Evolutionary conservation across 2,113 vertebrate genomes (phyloP), one percentile per base, ranked within the genome.

Genomic region (Oryzias celebensis): DNA sequence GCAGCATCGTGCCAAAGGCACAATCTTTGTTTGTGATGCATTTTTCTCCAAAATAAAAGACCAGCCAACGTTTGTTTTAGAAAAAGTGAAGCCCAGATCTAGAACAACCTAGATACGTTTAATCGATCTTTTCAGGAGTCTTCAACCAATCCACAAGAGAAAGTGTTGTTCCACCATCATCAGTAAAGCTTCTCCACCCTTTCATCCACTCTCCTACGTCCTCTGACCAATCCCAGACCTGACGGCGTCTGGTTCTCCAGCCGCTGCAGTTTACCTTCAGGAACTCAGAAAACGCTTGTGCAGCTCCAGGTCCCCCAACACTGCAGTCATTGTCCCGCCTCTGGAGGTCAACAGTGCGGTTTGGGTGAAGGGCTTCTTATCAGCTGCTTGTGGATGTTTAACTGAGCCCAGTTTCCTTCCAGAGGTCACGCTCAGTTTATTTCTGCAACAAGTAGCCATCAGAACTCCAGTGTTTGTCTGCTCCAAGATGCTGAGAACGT

Each of bases 281-380:
- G 55, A 52, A 2, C 36, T 61, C 45, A 49, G 41, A 22, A 3
- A 36, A 8, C 16, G 69, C 65, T 46, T 63, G 69, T 54, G 31
- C 60, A 4, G 58, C 52, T 36, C 69, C 57, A 71, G 57, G 67
- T 58, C 58, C 2, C 24, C 13, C 45, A 51, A 78, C 80, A 80
- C 71, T 58, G 57, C n/a, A 0, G 62, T 77, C 24, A 73, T 80
- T 83, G 80, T 83, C 56, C 59, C 16, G 22, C 56, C 23, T 20
- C 53, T 20, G 44, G 57, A 61, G 73, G 73, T 61, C 68, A 23
- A 1, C 54, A 6, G 42, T 60, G 18, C 52, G 28, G 20, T 49
- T 45, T 61, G 62, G 60, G 58, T 46, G 56, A 26, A 28, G 43
- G 8, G 5, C 26, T 3, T 71, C 63, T 75, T 75, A 72, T 83